Evolutionary conservation across 2,113 vertebrate genomes (phyloP), one percentile per base, ranked within the genome.

Genomic region (Hepsetus odoe): DNA sequence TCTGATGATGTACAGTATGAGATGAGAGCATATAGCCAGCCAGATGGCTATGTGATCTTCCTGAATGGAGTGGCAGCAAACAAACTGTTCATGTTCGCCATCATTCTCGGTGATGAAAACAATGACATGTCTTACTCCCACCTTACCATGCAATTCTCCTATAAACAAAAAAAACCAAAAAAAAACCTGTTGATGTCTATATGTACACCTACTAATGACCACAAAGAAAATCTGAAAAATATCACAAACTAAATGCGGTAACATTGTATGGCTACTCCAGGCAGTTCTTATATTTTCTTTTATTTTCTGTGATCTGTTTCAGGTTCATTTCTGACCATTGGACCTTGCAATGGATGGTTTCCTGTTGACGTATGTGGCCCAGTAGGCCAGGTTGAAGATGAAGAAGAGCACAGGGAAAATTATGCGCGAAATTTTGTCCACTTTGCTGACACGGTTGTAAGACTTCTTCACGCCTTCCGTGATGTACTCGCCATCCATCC

Each of bases 401-500:
- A 97, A 98, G 90, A 99, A 99, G 70, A 99, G 94, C 67, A 99
- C 93, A 1, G 98, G 98, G 88, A 99, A 99, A 87, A 99, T 94
- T 74, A 99, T 98, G 90, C 98, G 97, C 0, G 98, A 99, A 86
- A 99, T 97, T 93, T 99, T 98, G 94, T 99, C 98, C 89, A 99
- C 97, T 93, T 96, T 98, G 95, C 98, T 99, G 92, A 99, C 98
- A 0, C 97, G 98, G 90, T 99, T 99, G 93, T 98, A 99, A 26
- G 97, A 96, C 88, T 99, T 99, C 87, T 93, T 96, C 85, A 92
- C 95, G 77, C 98, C 97, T 26, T 85, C 80, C 0, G 64, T 59
- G 38, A 91, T 90, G 26, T 96, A 93, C 73, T 94, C 96, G 74
- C 97, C 96, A 26, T 96, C 97, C 86, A 96, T 82, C 26, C 90